A percentile compares a stretch with the other conserved stretches of the same genome.
These are phyloP conservation scores for Andrena trimmerana DNA, from an alignment of 2,888 invertebrate genomes.

Conservation along the genomic window DNA sequence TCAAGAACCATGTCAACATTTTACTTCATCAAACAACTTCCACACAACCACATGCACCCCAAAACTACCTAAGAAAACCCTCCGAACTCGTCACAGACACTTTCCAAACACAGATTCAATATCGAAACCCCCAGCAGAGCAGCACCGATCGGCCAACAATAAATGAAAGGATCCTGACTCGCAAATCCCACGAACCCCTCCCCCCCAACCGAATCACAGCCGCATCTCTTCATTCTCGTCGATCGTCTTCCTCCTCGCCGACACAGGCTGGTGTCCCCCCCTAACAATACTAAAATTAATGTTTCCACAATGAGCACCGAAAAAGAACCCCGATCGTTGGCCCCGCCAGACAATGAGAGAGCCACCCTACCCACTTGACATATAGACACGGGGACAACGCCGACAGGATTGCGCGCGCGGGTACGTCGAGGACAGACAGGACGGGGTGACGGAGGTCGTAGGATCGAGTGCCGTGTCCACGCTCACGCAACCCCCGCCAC, in stretches of 20 bases:
- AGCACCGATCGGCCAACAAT: neutral
- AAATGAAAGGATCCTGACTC: conserved; percentile 6
- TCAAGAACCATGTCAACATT: no score
- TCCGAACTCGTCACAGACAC: neutral
- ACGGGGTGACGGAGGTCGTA: conserved; percentile 12
- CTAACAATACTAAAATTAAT: conserved; percentile 18
- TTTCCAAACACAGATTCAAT: neutral
- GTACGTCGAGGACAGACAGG: conserved; percentile 27
- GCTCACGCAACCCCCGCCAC: conserved; percentile 2
- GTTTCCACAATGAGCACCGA: conserved; percentile 10
- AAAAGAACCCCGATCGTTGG: conserved; percentile 26
- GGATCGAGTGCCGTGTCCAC: conserved; percentile 52
- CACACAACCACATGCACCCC: no score
- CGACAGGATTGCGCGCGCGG: conserved; percentile 51
- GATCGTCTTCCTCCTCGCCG: neutral
- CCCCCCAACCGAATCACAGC: neutral
- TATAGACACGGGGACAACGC: conserved; percentile 39
- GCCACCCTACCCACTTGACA: conserved; percentile 46
- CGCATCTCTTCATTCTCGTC: conserved; percentile 1
- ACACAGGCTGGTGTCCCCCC: neutral
- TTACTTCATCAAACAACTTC: no score
- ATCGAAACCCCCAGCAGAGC: neutral
- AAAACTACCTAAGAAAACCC: neutral
- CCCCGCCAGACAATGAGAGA: neutral
- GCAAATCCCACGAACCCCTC: conserved; percentile 6